A percentile compares a stretch with the other conserved stretches of the same genome.
Evolutionary conservation across 2,113 vertebrate species (phyloP).

Genomic region (Martes martes): DNA sequence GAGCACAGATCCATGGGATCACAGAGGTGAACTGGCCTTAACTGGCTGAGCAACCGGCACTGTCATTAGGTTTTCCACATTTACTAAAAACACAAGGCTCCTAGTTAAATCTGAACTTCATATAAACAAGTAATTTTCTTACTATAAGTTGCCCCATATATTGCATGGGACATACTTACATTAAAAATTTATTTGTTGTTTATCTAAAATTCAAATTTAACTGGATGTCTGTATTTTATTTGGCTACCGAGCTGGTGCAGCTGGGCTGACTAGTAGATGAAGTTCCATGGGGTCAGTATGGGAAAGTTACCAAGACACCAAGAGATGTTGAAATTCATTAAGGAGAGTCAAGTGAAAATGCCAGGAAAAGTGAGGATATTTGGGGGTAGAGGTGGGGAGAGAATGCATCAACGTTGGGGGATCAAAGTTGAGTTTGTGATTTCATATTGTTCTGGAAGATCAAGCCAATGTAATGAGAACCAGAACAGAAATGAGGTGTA

Average conservation of each 20-base stretch:
- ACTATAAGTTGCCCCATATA: background rate
- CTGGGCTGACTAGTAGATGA: background rate
- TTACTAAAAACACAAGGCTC: background rate
- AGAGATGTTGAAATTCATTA: background rate
- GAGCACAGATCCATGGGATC: background rate
- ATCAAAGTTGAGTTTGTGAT: background rate
- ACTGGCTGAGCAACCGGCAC: background rate
- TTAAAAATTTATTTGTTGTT: background rate
- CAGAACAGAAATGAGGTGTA: background rate
- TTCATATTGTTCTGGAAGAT: background rate
- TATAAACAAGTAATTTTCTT: background rate
- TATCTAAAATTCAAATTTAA: slow-evolving; percentile 6
- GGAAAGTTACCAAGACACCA: background rate
- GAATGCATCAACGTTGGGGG: background rate
- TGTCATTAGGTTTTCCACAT: background rate
- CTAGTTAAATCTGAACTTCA: background rate
- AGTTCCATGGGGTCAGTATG: background rate
- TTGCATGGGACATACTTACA: background rate
- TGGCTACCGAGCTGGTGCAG: background rate
- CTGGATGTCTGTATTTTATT: background rate
- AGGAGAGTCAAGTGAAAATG: background rate
- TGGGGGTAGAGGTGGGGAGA: background rate
- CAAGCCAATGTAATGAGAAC: background rate
- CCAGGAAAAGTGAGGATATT: background rate
- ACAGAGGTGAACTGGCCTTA: background rate